Evolutionary conservation across 2,113 vertebrate genomes (phyloP).

Genomic region (Hiodon alosoides): DNA sequence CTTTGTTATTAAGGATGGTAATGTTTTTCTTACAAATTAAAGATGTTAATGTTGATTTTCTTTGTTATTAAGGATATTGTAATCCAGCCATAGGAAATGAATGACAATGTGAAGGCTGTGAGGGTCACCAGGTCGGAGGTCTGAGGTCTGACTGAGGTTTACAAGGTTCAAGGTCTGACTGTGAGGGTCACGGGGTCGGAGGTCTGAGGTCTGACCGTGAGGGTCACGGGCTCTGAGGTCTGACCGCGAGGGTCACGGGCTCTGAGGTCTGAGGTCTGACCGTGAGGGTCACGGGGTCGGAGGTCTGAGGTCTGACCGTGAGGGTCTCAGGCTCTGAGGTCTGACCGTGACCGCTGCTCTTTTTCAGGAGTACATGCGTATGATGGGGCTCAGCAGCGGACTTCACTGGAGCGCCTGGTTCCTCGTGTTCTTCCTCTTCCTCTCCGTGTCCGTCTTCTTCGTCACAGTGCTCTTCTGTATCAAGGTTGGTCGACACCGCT

Average conservation of each 20-base stretch:
- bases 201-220: background rate
- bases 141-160: too few species aligned
- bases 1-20: too few species aligned
- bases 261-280: background rate
- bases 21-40: too few species aligned
- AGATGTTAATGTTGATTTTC: too few species aligned
- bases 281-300: too few species aligned
- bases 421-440: constrained; percentile 87
- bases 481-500: constrained; percentile 61
- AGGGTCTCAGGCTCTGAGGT: background rate
- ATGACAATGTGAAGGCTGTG: too few species aligned
- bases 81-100: too few species aligned
- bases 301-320: background rate
- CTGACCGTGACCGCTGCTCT: background rate
- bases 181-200: background rate
- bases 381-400: constrained; percentile 98
- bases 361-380: constrained; percentile 92
- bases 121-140: too few species aligned
- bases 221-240: background rate
- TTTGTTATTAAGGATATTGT: too few species aligned
- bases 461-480: constrained; percentile 88
- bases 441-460: constrained; percentile 76
- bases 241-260: background rate
- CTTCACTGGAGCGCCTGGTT: constrained; percentile 95
- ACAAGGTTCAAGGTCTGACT: background rate